Conservation (phyloP, 2,888 invertebrate species). For the Aphodius sticticus region DNA sequence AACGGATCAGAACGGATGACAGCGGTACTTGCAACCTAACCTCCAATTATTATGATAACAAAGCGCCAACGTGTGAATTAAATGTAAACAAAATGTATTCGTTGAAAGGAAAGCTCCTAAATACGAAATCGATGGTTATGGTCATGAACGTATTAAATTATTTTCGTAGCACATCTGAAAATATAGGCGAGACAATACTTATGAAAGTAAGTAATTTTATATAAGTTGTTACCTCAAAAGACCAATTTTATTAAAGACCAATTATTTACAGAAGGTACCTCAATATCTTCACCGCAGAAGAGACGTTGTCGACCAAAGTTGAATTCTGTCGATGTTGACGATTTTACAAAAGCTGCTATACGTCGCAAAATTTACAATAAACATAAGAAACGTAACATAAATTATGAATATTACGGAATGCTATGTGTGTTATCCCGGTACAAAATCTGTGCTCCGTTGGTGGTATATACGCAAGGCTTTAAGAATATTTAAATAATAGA, state of each 20-base stretch:
- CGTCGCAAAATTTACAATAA: conserved; percentile 12
- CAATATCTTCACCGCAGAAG: conserved; percentile 22
- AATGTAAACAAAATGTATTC: background rate
- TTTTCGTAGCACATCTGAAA: background rate
- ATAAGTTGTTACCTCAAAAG: no score
- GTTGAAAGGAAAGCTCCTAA: conserved; percentile 16
- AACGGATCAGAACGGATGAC: no score
- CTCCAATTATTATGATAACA: no score
- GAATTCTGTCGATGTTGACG: conserved; percentile 15
- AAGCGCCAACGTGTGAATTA: no score
- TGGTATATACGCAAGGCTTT: background rate
- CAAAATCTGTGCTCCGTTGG: background rate
- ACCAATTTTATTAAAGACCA: no score
- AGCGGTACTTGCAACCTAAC: no score
- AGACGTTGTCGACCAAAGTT: conserved; percentile 12
- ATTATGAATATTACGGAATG: background rate
- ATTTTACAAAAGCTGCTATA: conserved; percentile 5
- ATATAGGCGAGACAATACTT: conserved; percentile 10
- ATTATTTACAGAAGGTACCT: no score
- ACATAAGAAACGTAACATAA: conserved; percentile 16
- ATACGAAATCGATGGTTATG: conserved; percentile 1
- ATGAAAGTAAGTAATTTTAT: conserved; percentile 5
- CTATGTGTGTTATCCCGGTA: background rate
- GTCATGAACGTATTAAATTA: conserved; percentile 9
- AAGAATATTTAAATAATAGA: background rate